These are phyloP conservation scores for Rhinophrynus dorsalis DNA, from an alignment of 2,797 vertebrate genomes.

Conservation along the genomic window DNA sequence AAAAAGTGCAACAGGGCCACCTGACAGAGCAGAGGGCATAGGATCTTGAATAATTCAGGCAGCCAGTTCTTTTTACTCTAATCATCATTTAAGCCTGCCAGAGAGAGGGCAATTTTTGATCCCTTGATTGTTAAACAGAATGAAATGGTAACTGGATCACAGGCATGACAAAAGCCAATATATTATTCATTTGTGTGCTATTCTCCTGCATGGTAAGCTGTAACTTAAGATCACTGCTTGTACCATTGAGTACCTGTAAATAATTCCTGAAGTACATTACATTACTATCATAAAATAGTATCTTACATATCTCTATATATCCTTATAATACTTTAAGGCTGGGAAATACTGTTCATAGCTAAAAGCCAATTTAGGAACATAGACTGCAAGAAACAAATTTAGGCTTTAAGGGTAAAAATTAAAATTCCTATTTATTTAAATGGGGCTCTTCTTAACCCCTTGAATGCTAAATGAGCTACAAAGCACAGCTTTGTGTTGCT, in stretches of 20 bases:
- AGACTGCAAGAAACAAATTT: too few species aligned
- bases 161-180: conserved; percentile 21
- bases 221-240: not conserved
- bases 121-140: conserved; percentile 38
- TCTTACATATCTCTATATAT: too few species aligned
- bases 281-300: too few species aligned
- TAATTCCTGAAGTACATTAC: too few species aligned
- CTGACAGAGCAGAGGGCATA: not conserved
- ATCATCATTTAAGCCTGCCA: conserved; percentile 31
- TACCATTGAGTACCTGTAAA: conserved; percentile 1
- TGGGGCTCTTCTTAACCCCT: too few species aligned
- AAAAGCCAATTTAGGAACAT: too few species aligned
- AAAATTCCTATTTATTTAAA: too few species aligned
- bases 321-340: too few species aligned
- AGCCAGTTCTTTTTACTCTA: conserved; percentile 13
- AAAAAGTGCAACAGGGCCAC: not conserved
- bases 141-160: conserved; percentile 30
- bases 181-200: conserved; percentile 28
- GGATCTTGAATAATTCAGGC: conserved; percentile 21
- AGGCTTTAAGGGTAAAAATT: too few species aligned
- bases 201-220: not conserved
- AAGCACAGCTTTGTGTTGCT: too few species aligned
- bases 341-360: too few species aligned
- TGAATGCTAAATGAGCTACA: too few species aligned
- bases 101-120: conserved; percentile 32